Evolutionary conservation across 2,797 vertebrate genomes (phyloP), one percentile per base, ranked within the genome.

Genomic region (Sus cebifrons): DNA sequence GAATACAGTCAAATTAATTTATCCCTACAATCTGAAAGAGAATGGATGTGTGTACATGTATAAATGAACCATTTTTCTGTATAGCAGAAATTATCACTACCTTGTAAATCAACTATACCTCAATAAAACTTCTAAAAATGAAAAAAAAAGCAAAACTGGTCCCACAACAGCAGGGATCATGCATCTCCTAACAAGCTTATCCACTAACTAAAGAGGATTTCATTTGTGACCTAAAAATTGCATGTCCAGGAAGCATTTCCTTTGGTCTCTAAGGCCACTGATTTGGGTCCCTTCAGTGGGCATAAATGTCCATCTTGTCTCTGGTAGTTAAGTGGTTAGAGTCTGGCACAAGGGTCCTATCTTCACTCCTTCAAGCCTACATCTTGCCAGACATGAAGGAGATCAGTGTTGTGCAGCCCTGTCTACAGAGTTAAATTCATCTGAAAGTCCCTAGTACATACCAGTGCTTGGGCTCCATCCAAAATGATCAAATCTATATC

Each of bases 281-380:
- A 83, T 40, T 84, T 79, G 2, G 71, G 23, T 27, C 6, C 23
- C 10, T 73, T 60, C 36, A 75, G 3, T 58, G 14, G 17, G 8
- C 18, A 58, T 14, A 52, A 5, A 54, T 67, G 25, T 40, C 18
- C 29, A 21, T 44, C 3, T 14, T 52, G 15, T 16, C 9, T 40
- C 5, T 68, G 23, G 32, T 62, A n/a, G 29, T 62, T 64, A 49
- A 12, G 3, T 21, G 77, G 16, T 71, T 70, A 32, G 23, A 91
- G 11, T 18, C 2, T 21, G 2, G 65, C 5, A 20, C 3, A 6
- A 21, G 6, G 12, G 75, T n/a, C 21, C 17, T 1, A 15, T 17
- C 0, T 74, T 78, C 44, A 29, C 21, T 60, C 52, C 25, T 82
- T 82, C 14, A 21, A 0, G 15, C 12, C 3, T n/a, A 21, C 5